Evolutionary conservation across 2,113 vertebrate genomes (phyloP).

Genomic region (Ceuthmochares aereus): DNA sequence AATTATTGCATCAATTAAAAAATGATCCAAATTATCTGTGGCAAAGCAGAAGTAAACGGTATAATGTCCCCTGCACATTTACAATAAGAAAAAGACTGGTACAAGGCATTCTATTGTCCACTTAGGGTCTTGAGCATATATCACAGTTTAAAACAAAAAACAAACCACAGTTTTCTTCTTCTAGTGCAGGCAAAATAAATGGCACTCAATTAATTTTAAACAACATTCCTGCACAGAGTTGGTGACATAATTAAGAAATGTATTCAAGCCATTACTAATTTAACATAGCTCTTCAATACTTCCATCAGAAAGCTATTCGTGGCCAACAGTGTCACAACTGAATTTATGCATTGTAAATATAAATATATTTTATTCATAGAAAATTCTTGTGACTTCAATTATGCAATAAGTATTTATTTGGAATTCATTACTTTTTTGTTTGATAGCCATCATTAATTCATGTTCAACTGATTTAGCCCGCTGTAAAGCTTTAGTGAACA

Average conservation of each 20-base stretch:
- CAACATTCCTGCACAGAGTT: constrained; percentile 28
- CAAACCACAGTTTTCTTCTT: background rate
- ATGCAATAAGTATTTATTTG: constrained; percentile 82
- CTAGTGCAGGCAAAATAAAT: constrained; percentile 50
- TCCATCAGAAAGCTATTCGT: constrained; percentile 72
- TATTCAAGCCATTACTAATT: constrained; percentile 81
- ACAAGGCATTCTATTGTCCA: constrained; percentile 19
- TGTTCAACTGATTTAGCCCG: constrained; percentile 78
- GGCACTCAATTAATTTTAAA: constrained; percentile 62
- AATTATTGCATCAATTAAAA: constrained; percentile 34
- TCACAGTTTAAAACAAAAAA: background rate
- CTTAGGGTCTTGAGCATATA: background rate
- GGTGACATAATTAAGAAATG: constrained; percentile 77
- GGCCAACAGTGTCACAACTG: constrained; percentile 53
- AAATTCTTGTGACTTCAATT: constrained; percentile 80
- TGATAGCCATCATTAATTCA: constrained; percentile 84
- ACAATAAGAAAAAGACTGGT: background rate
- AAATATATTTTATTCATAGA: constrained; percentile 85
- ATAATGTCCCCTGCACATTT: background rate
- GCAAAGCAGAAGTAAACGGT: background rate
- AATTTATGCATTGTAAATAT: constrained; percentile 79
- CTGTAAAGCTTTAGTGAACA: constrained; percentile 74
- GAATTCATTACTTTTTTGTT: constrained; percentile 76
- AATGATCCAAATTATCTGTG: constrained; percentile 27
- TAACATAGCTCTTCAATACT: constrained; percentile 72